Conservation (phyloP, 2,113 vertebrate species). For the Patagioenas fasciata region DNA sequence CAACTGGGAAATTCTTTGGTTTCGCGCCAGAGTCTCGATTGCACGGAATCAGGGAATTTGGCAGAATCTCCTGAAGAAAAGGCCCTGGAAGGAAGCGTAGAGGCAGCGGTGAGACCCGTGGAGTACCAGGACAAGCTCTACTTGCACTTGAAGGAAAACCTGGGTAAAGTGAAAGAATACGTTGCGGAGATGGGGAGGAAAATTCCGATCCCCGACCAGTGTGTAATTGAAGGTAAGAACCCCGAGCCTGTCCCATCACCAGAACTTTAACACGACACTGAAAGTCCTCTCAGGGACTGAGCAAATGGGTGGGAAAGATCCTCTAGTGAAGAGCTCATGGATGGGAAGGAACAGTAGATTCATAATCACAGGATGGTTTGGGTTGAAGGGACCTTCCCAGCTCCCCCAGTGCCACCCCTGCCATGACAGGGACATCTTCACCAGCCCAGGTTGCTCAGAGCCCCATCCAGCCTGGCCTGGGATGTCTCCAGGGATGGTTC, state of each 20-base stretch:
- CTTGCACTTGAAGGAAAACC: conserved; percentile 86
- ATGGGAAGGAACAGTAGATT: neutral
- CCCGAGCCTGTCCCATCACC: neutral
- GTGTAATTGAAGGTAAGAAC: conserved; percentile 89
- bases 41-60: neutral
- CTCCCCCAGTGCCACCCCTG: no score
- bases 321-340: neutral
- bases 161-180: conserved; percentile 83
- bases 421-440: no score
- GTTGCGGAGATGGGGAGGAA: conserved; percentile 80
- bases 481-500: no score
- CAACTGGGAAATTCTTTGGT: conserved; percentile 15
- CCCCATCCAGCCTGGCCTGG: no score
- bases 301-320: neutral
- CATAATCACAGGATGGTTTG: no score
- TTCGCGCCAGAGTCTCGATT: conserved; percentile 28
- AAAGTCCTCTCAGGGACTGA: neutral
- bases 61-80: conserved; percentile 22
- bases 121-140: conserved; percentile 83
- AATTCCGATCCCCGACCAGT: conserved; percentile 89
- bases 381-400: no score
- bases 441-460: no score
- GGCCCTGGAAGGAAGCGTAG: neutral
- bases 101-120: neutral
- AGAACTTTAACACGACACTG: neutral